Base-by-base conservation (phyloP, 2,113 vertebrate species). In the Neoarius graeffei region DNA sequence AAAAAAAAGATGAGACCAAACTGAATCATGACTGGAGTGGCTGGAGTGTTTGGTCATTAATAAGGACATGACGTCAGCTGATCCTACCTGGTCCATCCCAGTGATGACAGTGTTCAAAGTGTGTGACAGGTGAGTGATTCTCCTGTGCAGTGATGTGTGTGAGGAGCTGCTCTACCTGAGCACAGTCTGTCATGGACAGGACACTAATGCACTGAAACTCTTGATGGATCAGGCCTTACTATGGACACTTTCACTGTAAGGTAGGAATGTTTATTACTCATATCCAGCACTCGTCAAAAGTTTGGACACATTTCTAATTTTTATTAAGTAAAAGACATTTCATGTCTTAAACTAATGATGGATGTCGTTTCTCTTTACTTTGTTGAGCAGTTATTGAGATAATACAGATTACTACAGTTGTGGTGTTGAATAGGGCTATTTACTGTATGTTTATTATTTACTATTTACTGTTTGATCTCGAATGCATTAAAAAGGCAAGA, bases 191-290 rank as follows among this genome's bases (percentile, higher is more conserved):
- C 30, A 74, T 74, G 56, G 84, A 60, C 35, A 62, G 57, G 19
- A 73, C 67, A 83, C 9, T 52, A 69, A 42, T 48, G 17, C 42
- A 74, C 59, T 54, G 48, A 86, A 54, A 52, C 67, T 50, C 25
- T 6, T 5, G 35, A 83, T 52, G 67, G 80, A 73, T 83, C 57
- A 62, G 15, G 2, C 25, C 15, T 74, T 6, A 57, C 7, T 42
- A 87, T 71, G 86, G 64, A 73, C 84, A 69, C 25, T 48, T 69
- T 56, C 23, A 87, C 15, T 87, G 79, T 83, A 52, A 83, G 86
- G 86, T 87, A 87, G 23, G 80, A 57, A 87, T 11, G 62, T 42
- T 56, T 56, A 56, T 54, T 23, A 11, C 48, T 54, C 17, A 42
- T 19, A 7, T 62, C 50, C 56, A 62, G 19, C 60, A 20, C 27